A percentile compares a stretch with the other conserved stretches of the same genome.
Conservation (phyloP, 1,140 invertebrate genomes). For the Battus philenor region DNA sequence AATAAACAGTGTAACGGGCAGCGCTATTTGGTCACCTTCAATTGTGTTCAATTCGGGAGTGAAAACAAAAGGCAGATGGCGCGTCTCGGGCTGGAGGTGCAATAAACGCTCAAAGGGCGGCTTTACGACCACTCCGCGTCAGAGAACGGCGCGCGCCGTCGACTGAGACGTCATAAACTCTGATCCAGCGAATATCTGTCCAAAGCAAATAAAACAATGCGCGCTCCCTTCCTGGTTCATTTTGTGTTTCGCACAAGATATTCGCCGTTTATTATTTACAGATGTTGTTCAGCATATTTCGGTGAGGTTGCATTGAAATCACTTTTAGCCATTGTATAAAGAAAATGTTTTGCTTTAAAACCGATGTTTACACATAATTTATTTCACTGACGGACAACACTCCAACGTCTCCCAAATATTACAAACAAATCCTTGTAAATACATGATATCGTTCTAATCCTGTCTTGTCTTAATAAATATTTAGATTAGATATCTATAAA, state of each 20-base stretch:
- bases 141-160: background rate
- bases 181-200: conserved; percentile 28
- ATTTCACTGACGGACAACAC: too few relatives aligned
- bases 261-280: conserved; percentile 8
- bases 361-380: too few relatives aligned
- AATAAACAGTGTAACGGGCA: too few relatives aligned
- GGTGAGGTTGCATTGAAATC: too few relatives aligned
- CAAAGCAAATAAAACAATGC: conserved; percentile 22
- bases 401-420: too few relatives aligned
- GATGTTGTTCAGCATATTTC: too few relatives aligned
- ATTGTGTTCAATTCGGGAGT: conserved; percentile 6
- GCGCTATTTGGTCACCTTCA: conserved; percentile 6
- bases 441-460: too few relatives aligned
- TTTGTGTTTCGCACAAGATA: background rate
- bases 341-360: too few relatives aligned
- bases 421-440: too few relatives aligned
- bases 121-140: conserved; percentile 17
- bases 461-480: too few relatives aligned
- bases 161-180: conserved; percentile 21
- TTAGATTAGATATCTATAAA: too few relatives aligned
- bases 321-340: too few relatives aligned
- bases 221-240: conserved; percentile 18
- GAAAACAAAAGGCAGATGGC: conserved; percentile 12
- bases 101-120: conserved; percentile 21
- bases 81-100: background rate